These are phyloP conservation scores for Corydoras sp. DNA, from an alignment of 2,113 vertebrate genomes.

Conservation along the genomic window DNA sequence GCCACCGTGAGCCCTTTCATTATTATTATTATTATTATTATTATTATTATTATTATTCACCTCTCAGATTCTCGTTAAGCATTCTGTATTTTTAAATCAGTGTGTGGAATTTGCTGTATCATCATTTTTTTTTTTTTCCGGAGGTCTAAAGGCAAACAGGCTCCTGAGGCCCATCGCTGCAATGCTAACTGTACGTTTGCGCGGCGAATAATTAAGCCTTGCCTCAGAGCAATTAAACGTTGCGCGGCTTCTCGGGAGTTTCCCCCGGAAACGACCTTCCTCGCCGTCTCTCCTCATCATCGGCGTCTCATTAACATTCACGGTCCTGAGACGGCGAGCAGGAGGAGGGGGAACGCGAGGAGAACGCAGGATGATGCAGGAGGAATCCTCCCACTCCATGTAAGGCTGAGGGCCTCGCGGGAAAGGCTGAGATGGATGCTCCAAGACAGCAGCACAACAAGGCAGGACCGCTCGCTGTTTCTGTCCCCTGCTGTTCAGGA, in stretches of 20 bases:
- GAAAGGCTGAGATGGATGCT: slow-evolving; percentile 31
- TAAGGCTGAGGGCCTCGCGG: slow-evolving; percentile 49
- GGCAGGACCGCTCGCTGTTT: slow-evolving; percentile 54
- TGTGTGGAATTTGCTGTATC: neutral
- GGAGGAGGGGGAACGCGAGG: slow-evolving; percentile 24
- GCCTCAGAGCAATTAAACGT: slow-evolving; percentile 57
- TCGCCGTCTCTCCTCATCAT: slow-evolving; percentile 4
- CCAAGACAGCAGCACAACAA: slow-evolving; percentile 43
- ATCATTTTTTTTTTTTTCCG: neutral
- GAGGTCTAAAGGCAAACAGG: slow-evolving; percentile 7
- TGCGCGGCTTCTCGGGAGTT: slow-evolving; percentile 48
- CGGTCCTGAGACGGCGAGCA: slow-evolving; percentile 32
- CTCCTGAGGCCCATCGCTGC: slow-evolving; percentile 44
- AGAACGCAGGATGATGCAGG: slow-evolving; percentile 37
- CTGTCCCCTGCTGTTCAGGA: slow-evolving; percentile 64
- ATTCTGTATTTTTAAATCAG: neutral
- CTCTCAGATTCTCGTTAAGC: neutral
- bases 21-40: too few species aligned
- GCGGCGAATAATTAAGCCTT: slow-evolving; percentile 48
- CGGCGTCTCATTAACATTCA: slow-evolving; percentile 7
- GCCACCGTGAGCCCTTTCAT: too few species aligned
- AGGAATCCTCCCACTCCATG: slow-evolving; percentile 54
- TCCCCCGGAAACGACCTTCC: slow-evolving; percentile 20
- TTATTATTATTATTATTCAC: too few species aligned
- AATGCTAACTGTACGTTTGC: slow-evolving; percentile 47